Base-by-base conservation (phyloP, 1,140 invertebrate species). In the Aphidius ervi region DNA sequence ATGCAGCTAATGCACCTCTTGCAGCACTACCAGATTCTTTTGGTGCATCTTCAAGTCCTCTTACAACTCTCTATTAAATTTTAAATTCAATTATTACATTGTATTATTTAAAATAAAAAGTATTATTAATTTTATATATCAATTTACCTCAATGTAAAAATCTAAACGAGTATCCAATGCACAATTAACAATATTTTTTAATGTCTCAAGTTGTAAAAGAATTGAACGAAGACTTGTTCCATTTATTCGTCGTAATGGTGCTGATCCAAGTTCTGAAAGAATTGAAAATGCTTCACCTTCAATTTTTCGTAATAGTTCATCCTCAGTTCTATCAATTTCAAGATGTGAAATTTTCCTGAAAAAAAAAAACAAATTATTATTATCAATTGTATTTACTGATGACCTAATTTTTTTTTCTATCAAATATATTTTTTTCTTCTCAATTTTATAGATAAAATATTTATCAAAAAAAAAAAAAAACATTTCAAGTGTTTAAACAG, bases 1-100 rank as follows among this genome's bases (percentile, higher is more conserved):
- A 62, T 1, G 75, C 75, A 1, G 81, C 76, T n/a, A 84, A 57
- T 2, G 81, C 70, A 0, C 78, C 77, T 8, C 76, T 70, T 0
- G 70, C 69, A 2, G 69, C 65, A 42, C 64, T 70, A 5, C 67
- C 71, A 5, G 71, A 68, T 10, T 78, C 73, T 6, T 58, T 56
- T 0, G 74, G 65, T 0, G 69, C 70, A 46, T 78, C 76, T 58
- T 80, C 77, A 5, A 80, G 59, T 10, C 70, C 68, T 48, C 68
- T 63, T 2, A 79, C 71, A 5, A 80, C 68, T 62, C 70, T 70
- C 76, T 80, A 65, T 8, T 16, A 16, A 67, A 65, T 58, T 39
- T 48, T 9, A 64, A 31, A 54, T 48, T 39, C 55, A 52, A 23
- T 46, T 57, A 53, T 56, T 47, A 16, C 31, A 54, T 4, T 5